These are phyloP conservation scores for Papilio polytes DNA, from an alignment of 1,140 invertebrate genomes.

Conservation along the genomic window DNA sequence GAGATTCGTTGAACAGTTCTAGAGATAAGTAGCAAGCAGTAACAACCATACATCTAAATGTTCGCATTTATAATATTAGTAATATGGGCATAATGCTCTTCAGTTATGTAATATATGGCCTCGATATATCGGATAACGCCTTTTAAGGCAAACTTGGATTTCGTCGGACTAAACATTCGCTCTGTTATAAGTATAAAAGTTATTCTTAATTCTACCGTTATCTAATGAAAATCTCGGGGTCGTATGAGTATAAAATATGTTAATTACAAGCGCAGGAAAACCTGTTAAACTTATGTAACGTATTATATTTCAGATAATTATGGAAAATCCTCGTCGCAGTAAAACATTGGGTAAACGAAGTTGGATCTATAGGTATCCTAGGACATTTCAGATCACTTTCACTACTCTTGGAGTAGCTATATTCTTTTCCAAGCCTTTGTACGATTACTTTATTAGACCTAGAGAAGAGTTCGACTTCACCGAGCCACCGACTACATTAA, in stretches of 20 bases:
- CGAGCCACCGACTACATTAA: conserved; percentile 76
- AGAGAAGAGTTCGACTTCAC: conserved; percentile 54
- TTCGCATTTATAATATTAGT: too few species aligned
- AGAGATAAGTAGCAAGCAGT: too few species aligned
- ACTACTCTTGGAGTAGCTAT: conserved; percentile 79
- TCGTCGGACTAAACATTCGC: background rate
- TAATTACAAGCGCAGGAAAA: background rate
- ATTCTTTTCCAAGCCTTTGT: conserved; percentile 89
- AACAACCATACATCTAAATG: too few species aligned
- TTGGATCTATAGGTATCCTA: conserved; percentile 77
- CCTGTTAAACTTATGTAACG: conserved; percentile 38
- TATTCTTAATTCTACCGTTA: background rate
- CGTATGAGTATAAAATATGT: background rate
- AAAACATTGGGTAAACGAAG: conserved; percentile 71
- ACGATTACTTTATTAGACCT: conserved; percentile 85
- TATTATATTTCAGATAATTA: conserved; percentile 50
- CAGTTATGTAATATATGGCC: too few species aligned
- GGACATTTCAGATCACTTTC: conserved; percentile 80
- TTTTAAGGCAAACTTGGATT: background rate
- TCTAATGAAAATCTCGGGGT: background rate
- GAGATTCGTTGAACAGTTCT: too few species aligned
- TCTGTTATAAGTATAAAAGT: background rate
- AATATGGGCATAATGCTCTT: too few species aligned
- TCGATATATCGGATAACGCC: background rate
- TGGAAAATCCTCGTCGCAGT: conserved; percentile 65